Base-by-base conservation (phyloP, 2,888 invertebrate species). In the Tiliacea aurago region DNA sequence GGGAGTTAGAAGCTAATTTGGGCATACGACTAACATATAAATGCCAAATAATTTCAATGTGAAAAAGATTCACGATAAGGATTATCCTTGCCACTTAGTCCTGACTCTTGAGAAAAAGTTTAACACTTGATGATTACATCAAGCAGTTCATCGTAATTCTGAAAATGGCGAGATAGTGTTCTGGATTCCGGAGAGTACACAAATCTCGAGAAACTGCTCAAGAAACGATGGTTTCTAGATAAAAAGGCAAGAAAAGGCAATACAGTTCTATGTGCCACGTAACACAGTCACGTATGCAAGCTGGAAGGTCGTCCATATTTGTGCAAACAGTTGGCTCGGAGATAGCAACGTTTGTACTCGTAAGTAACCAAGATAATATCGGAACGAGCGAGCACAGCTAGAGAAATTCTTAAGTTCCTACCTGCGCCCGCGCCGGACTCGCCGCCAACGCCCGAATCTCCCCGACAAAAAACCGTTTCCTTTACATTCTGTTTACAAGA, bases 401-500 rank as follows among this genome's bases (percentile, higher is more conserved):
- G 86, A 89, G 89, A 89, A 89, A 88, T 90, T 89, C 86, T 85
- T 78, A 80, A 84, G 91, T 91, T 90, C 88, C 90, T 95, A 94
- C 95, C 94, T 94, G 95, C 85, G 87, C 76, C 28, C 56, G 84
- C 84, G 78, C 86, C 88, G 92, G 90, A 90, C 91, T 87, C 84
- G 87, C 83, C 90, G 91, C 88, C 92, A 92, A n/a, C 81, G 41
- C 92, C 90, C 84, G 86, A 87, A 88, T 73, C 67, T 86, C 81
- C 80, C 78, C 86, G 85, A 93, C 91, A 94, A 95, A 95, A 95
- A 94, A 92, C 84, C 90, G 92, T 94, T 95, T 95, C 95, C 95
- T 93, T 93, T 91, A 91, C 93, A 94, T 93, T 95, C 84, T 94
- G 92, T 95, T 94, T 94, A 94, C 95, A 93, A 93, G 95, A 95